These are phyloP conservation scores for Ctenodactylus gundi DNA, from an alignment of 2,113 vertebrate genomes.

Conservation along the genomic window DNA sequence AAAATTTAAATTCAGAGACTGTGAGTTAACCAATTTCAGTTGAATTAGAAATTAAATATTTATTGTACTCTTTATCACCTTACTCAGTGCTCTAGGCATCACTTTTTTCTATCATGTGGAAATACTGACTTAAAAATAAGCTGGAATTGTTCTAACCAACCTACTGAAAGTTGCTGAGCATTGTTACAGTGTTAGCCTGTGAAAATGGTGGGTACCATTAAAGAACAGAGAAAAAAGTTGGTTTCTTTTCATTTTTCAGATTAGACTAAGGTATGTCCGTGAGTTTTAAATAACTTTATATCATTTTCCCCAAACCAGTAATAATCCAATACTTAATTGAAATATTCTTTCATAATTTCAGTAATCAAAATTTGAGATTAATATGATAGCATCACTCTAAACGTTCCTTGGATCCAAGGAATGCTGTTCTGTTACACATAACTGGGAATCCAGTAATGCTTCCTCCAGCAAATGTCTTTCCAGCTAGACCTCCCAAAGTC, in stretches of 20 bases:
- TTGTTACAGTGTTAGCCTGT: neutral
- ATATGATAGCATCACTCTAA: neutral
- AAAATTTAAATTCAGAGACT: constrained; percentile 39
- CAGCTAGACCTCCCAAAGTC: neutral
- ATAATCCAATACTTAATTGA: neutral
- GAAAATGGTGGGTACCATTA: neutral
- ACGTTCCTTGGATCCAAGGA: neutral
- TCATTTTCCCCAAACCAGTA: neutral
- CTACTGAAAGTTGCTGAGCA: neutral
- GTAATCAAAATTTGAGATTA: neutral
- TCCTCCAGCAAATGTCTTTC: neutral
- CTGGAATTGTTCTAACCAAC: neutral
- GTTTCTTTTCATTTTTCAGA: neutral
- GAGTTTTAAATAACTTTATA: neutral
- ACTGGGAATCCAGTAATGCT: neutral
- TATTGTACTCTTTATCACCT: neutral
- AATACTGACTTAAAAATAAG: neutral
- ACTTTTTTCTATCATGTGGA: neutral
- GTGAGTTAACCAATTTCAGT: constrained; percentile 1
- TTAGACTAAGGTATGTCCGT: neutral
- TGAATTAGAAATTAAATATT: constrained; percentile 43
- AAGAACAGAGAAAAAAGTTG: neutral
- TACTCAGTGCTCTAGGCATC: neutral
- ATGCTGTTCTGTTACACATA: neutral
- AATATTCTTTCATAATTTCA: neutral